Conservation (phyloP, 1,140 invertebrate species). For the Anastrepha obliqua region DNA sequence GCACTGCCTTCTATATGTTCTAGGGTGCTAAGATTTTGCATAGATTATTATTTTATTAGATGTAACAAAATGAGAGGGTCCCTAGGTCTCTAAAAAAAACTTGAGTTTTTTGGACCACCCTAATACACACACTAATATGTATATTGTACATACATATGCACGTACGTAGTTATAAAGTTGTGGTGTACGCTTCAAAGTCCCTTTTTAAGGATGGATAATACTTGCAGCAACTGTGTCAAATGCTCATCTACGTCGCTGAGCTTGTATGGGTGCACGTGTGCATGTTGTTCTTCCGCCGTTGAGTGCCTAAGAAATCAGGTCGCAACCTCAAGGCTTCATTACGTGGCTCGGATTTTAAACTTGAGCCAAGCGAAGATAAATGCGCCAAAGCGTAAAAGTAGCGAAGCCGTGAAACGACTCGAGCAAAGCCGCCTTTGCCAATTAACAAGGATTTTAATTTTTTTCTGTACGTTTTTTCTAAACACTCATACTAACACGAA, state of each 20-base stretch:
- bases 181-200: slow-evolving; percentile 1
- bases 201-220: slow-evolving; percentile 18
- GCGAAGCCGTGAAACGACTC: slow-evolving; percentile 23
- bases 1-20: no score
- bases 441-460: slow-evolving; percentile 44
- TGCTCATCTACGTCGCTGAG: background rate
- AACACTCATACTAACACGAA: background rate
- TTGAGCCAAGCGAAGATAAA: slow-evolving; percentile 48
- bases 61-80: no score
- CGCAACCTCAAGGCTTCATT: slow-evolving; percentile 40
- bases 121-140: background rate
- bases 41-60: no score
- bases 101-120: no score
- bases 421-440: slow-evolving; percentile 13
- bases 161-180: background rate
- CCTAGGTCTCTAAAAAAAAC: no score
- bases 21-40: no score
- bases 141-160: background rate
- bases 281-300: background rate
- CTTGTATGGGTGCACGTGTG: background rate
- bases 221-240: slow-evolving; percentile 51
- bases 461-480: background rate
- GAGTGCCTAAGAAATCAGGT: slow-evolving; percentile 14
- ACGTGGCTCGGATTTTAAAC: slow-evolving; percentile 51
- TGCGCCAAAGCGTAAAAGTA: background rate